These are phyloP conservation scores for Rapana venosa DNA, from an alignment of 2,888 invertebrate genomes.

Conservation along the genomic window DNA sequence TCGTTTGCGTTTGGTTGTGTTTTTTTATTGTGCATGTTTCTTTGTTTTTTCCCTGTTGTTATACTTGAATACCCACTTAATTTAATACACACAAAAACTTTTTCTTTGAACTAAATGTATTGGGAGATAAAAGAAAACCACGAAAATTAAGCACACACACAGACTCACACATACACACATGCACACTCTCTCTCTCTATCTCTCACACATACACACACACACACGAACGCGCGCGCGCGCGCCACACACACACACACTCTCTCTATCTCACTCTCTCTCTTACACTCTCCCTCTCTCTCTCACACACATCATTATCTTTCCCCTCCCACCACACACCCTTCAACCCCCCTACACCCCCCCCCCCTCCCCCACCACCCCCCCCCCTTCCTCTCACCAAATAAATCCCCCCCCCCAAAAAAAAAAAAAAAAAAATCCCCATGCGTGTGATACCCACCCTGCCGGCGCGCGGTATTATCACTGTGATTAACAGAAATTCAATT, in stretches of 20 bases:
- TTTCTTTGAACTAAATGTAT: too few relatives aligned
- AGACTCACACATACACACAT: not conserved
- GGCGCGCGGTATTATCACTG: not conserved
- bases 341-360: too few relatives aligned
- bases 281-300: not conserved
- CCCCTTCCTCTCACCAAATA: too few relatives aligned
- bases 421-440: not conserved
- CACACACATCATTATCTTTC: not conserved
- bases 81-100: too few relatives aligned
- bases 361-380: too few relatives aligned
- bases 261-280: not conserved
- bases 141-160: not conserved
- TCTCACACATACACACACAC: not conserved
- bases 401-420: too few relatives aligned
- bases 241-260: not conserved
- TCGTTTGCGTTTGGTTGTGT: too few relatives aligned
- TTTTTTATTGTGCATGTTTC: too few relatives aligned
- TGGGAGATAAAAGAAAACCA: too few relatives aligned
- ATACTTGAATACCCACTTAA: too few relatives aligned
- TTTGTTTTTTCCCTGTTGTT: too few relatives aligned
- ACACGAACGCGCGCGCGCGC: not conserved
- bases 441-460: not conserved
- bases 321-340: too few relatives aligned
- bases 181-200: not conserved
- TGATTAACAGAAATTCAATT: slow-evolving; percentile 14